Conservation (phyloP, 2,797 vertebrate species). For the Labroides dimidiatus region DNA sequence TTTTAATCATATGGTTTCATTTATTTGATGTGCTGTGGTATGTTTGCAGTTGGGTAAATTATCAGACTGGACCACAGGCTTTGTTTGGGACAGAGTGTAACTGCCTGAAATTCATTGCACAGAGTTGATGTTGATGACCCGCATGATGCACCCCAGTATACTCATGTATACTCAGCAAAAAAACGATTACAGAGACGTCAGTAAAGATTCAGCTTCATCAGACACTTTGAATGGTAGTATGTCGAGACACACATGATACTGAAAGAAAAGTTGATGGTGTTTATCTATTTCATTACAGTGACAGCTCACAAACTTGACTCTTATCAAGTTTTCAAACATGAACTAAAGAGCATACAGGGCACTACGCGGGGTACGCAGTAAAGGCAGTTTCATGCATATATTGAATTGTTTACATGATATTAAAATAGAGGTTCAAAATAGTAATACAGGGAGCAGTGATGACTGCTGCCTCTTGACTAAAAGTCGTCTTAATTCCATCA, state of each 20-base stretch:
- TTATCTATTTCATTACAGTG: no score
- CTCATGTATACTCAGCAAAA: neutral
- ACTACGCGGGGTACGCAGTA: no score
- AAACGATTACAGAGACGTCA: no score
- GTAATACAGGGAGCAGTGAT: neutral
- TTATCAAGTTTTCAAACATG: no score
- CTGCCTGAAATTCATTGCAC: constrained; percentile 22
- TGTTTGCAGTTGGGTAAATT: constrained; percentile 7
- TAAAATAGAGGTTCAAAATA: no score
- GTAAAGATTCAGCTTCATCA: neutral
- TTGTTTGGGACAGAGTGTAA: constrained; percentile 8
- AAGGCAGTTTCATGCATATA: no score
- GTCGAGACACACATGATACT: no score
- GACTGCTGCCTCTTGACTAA: neutral
- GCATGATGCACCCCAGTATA: constrained; percentile 1
- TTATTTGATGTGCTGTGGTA: neutral
- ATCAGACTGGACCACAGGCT: neutral
- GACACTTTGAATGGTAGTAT: neutral
- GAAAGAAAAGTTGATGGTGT: no score
- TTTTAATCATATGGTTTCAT: neutral
- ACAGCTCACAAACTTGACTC: no score
- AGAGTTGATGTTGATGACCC: neutral
- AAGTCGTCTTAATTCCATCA: neutral
- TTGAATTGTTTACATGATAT: no score
- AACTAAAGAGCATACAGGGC: no score